Conservation (phyloP, 2,113 vertebrate genomes). For the Ibidorhyncha struthersii region DNA sequence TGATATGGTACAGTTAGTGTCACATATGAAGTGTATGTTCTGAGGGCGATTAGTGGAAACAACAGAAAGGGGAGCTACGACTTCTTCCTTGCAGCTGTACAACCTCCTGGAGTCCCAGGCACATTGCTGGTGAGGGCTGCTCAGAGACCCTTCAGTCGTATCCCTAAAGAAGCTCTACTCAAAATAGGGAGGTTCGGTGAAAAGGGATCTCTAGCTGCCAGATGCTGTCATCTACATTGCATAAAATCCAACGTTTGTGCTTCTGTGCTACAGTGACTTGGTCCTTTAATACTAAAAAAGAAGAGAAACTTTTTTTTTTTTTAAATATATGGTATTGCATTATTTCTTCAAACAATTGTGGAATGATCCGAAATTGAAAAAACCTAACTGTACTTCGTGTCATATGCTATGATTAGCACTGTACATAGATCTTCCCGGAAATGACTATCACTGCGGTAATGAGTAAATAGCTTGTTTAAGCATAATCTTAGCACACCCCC, state of each 20-base stretch:
- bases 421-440: neutral
- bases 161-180: neutral
- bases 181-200: neutral
- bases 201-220: neutral
- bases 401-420: neutral
- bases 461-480: neutral
- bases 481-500: neutral
- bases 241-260: slow-evolving; percentile 40
- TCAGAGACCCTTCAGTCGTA: neutral
- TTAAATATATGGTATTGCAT: neutral
- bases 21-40: neutral
- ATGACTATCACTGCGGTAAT: neutral
- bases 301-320: neutral
- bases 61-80: neutral
- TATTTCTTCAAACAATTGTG: neutral
- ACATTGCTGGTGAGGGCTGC: neutral
- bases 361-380: neutral
- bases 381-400: accelerated
- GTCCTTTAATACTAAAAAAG: neutral
- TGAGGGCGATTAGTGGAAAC: neutral
- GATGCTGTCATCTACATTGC: neutral
- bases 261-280: slow-evolving; percentile 23
- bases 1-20: neutral
- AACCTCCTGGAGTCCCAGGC: neutral
- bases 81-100: neutral